Evolutionary conservation across 2,797 vertebrate genomes (phyloP).

Genomic region (Menidia menidia): DNA sequence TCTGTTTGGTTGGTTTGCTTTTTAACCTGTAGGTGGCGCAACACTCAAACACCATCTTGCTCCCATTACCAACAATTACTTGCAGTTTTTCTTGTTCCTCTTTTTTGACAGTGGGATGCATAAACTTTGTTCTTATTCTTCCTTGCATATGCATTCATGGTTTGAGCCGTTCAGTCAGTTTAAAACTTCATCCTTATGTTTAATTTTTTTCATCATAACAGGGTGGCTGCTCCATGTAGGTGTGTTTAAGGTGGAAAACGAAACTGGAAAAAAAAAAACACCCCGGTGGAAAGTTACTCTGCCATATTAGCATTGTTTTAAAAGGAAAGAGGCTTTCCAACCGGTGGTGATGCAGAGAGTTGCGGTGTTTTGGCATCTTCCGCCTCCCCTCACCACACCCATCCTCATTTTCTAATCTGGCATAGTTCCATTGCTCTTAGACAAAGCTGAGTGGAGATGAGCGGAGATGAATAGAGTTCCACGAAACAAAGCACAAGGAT

Average conservation of each 20-base stretch:
- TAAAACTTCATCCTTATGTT: accelerated
- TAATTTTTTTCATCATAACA: neutral
- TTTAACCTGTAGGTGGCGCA: conserved; percentile 66
- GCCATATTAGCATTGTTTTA: conserved; percentile 3
- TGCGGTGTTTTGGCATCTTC: conserved; percentile 67
- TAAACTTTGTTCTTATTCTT: neutral
- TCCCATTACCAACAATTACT: neutral
- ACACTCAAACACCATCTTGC: conserved; percentile 33
- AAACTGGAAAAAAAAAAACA: neutral
- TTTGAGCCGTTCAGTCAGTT: neutral
- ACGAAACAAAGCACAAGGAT: conserved; percentile 70
- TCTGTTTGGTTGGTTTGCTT: neutral
- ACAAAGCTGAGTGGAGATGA: conserved; percentile 40
- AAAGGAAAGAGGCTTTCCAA: conserved; percentile 22
- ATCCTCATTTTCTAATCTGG: conserved; percentile 63
- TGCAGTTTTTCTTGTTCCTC: conserved; percentile 15
- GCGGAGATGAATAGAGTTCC: conserved; percentile 63
- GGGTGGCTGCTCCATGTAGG: neutral
- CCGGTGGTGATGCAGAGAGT: conserved; percentile 44
- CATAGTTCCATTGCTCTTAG: conserved; percentile 54
- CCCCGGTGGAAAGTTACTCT: neutral
- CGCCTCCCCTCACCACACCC: conserved; percentile 57
- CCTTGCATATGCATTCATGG: neutral
- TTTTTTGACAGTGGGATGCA: neutral
- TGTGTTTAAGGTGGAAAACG: neutral